Percentiles rank a stretch among this genome's conserved stretches.
These are phyloP conservation scores for Vultur gryphus DNA, from an alignment of 2,797 vertebrate species.

Conservation along the genomic window DNA sequence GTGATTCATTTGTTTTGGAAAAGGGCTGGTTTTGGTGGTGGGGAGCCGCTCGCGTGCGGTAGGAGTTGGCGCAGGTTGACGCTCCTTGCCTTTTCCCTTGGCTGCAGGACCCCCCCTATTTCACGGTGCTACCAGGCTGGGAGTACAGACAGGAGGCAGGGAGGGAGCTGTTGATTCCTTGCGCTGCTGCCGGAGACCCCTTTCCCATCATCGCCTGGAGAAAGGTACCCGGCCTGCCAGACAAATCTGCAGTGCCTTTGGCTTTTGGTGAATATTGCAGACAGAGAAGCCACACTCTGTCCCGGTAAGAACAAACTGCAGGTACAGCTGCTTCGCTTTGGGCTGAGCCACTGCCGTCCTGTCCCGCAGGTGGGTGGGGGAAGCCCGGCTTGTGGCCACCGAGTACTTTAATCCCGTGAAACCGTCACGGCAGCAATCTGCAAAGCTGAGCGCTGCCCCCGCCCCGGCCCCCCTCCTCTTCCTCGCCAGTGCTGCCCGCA, in stretches of 20 bases:
- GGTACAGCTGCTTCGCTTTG: conserved; percentile 66
- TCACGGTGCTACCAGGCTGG: conserved; percentile 99
- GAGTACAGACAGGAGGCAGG: conserved; percentile 99
- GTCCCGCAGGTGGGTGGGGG: conserved; percentile 68
- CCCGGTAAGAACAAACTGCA: conserved; percentile 68
- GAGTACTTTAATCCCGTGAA: neutral
- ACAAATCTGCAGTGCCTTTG: conserved; percentile 74
- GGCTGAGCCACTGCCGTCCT: conserved; percentile 63
- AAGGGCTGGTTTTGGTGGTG: neutral
- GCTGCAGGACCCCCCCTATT: conserved; percentile 95
- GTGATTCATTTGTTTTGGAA: neutral
- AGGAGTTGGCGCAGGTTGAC: neutral
- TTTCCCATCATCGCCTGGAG: conserved; percentile 97
- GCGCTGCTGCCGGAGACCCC: conserved; percentile 97
- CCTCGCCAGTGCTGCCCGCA: neutral
- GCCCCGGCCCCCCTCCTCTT: neutral
- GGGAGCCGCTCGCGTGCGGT: rapidly evolving
- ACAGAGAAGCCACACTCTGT: conserved; percentile 71
- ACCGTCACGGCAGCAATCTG: neutral
- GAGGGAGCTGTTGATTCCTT: conserved; percentile 97
- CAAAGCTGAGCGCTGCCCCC: neutral
- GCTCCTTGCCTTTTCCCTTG: neutral
- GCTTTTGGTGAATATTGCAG: conserved; percentile 72
- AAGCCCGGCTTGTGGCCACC: conserved; percentile 24
- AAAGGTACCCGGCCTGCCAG: conserved; percentile 86